Conservation (phyloP, 1,140 invertebrate genomes). For the Mactra quadrangularis region DNA sequence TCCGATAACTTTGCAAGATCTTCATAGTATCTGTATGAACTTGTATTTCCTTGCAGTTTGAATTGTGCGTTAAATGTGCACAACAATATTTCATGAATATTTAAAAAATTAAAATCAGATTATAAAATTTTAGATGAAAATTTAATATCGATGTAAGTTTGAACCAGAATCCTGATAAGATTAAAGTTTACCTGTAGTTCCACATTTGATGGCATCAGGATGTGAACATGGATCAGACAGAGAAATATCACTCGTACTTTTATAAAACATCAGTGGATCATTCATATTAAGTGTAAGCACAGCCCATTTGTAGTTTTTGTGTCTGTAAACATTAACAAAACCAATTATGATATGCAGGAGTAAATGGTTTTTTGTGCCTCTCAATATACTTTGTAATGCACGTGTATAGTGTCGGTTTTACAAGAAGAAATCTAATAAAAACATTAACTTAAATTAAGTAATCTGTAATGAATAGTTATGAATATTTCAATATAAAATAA, state of each 20-base stretch:
- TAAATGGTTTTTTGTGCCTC: no score
- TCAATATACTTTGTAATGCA: no score
- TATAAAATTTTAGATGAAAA: no score
- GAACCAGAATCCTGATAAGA: no score
- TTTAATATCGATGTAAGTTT: no score
- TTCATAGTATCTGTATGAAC: neutral
- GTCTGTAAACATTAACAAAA: neutral
- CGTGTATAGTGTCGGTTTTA: no score
- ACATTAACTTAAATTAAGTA: neutral
- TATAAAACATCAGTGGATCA: constrained; percentile 60
- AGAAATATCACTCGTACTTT: neutral
- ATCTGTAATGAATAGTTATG: neutral
- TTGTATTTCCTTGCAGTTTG: no score
- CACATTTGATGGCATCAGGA: constrained; percentile 62
- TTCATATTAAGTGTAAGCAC: constrained; percentile 52
- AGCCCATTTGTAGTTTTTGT: constrained; percentile 68
- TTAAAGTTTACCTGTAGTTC: constrained; percentile 61
- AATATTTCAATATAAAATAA: neutral
- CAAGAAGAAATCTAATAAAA: neutral
- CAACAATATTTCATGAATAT: no score
- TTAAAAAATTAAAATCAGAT: no score
- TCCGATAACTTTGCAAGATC: neutral
- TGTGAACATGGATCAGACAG: constrained; percentile 66
- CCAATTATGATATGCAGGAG: neutral
- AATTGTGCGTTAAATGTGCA: no score